Evolutionary conservation across 2,797 vertebrate genomes (phyloP), one percentile per base, ranked within the genome.

Genomic region (Brachymystax lenok): DNA sequence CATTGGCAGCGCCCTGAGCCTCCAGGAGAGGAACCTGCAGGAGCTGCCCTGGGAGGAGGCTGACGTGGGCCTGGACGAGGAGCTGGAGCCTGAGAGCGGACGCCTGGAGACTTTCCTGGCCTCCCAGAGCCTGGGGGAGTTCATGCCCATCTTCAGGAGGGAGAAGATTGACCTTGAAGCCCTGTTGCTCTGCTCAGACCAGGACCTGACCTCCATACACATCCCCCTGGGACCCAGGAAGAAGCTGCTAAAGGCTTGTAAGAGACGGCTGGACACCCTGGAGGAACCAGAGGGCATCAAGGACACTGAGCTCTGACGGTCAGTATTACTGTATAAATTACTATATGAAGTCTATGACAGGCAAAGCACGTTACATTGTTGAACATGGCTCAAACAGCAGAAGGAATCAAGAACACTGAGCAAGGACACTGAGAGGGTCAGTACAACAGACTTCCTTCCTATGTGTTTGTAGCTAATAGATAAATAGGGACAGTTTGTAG

Each of bases 121-220:
- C 71, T 95, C 96, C 0, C 91, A 98, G 81, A 92, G 95, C 86
- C 93, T 98, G 91, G 87, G 89, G 30, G 97, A 98, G 83, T 96
- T 98, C 83, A 83, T 96, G 67, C 77, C 94, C 8, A 88, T 97
- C 80, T 93, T 99, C 88, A 91, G 92, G 74, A 94, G 93, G 83
- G 96, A 99, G 90, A 97, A 96, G 90, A 97, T 99, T 0, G 97
- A 98, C 92, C 87, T 99, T 79, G 92, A 96, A 69, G 95, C 96
- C 0, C 88, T 99, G 80, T 92, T 95, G 90, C 92, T 99, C 0
- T 99, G 97, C 73, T 97, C 97, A 0, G 96, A 99, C 75, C 88
- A 92, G 21, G 97, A 99, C 82, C 93, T 99, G 70, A 93, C 92
- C 82, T 95, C 96, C 86, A 96, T 99, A 82, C 95, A 95, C 78